phyloP scores from a whole-genome alignment of 2,797 vertebrate genomes.

The Eulemur albifrons region DNA sequence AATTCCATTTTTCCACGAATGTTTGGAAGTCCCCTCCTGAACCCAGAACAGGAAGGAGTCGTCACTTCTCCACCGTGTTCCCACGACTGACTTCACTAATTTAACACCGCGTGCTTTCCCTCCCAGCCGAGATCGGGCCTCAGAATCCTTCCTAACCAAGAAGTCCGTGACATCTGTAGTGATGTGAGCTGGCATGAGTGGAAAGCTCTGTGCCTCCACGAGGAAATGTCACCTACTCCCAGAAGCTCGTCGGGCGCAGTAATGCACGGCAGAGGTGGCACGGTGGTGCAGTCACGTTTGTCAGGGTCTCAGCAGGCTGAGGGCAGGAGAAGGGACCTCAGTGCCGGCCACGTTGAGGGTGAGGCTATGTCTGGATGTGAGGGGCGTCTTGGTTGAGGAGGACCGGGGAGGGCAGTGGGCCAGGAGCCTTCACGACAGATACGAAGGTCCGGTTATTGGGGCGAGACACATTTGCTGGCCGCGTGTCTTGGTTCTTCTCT shows the following conservation, averaged over 20 bases:
- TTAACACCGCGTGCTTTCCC: not conserved
- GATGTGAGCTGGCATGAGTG: not conserved
- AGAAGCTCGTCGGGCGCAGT: fast-evolving
- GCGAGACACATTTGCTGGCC: fast-evolving
- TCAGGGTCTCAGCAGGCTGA: not conserved
- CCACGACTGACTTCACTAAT: not conserved
- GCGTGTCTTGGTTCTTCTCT: not conserved
- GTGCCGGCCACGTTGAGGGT: too few species aligned
- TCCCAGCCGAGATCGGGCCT: not conserved
- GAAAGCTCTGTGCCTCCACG: not conserved
- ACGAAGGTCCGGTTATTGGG: not conserved
- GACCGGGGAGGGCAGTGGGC: not conserved
- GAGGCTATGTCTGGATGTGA: not conserved
- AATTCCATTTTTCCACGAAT: not conserved
- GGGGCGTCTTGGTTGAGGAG: not conserved
- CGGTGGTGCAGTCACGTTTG: fast-evolving
- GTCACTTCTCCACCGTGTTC: fast-evolving
- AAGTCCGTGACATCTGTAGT: fast-evolving
- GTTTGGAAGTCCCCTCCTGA: not conserved
- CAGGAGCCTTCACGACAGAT: not conserved
- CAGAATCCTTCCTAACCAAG: not conserved
- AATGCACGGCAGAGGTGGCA: not conserved
- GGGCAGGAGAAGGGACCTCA: not conserved
- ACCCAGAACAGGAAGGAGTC: not conserved
- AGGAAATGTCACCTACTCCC: not conserved